Evolutionary conservation across 2,888 invertebrate genomes (phyloP).

Genomic region (Seira musarum): DNA sequence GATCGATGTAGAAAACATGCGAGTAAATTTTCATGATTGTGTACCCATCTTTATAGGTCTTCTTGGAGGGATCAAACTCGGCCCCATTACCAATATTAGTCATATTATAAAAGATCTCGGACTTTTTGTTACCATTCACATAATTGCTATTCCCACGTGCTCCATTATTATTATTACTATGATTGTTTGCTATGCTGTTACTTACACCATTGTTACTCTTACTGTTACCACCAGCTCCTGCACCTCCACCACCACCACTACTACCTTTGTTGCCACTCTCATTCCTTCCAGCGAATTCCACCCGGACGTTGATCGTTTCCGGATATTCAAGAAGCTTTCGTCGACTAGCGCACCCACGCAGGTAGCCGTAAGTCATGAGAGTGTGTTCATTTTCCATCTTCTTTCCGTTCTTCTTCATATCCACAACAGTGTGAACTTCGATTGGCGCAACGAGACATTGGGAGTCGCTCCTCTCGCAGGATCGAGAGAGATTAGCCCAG

Average conservation of each 20-base stretch:
- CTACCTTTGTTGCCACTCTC: slow-evolving; percentile 12
- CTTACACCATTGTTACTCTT: slow-evolving; percentile 10
- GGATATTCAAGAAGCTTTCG: slow-evolving; percentile 61
- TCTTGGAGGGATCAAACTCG: slow-evolving; percentile 50
- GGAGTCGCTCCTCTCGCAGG: slow-evolving; percentile 64
- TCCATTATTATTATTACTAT: slow-evolving; percentile 14
- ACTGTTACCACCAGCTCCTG: too few relatives aligned
- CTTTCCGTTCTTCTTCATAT: slow-evolving; percentile 59
- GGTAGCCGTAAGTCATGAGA: slow-evolving; percentile 61
- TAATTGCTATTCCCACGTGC: background rate
- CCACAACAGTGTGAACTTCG: slow-evolving; percentile 62
- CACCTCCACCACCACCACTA: too few relatives aligned
- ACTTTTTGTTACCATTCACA: slow-evolving; percentile 33
- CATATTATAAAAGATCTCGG: slow-evolving; percentile 47
- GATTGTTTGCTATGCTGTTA: slow-evolving; percentile 11
- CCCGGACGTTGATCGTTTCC: slow-evolving; percentile 63
- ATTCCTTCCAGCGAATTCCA: slow-evolving; percentile 44
- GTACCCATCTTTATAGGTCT: slow-evolving; percentile 59
- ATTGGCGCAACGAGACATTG: slow-evolving; percentile 67
- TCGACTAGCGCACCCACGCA: slow-evolving; percentile 67
- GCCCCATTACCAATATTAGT: slow-evolving; percentile 39
- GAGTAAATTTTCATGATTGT: slow-evolving; percentile 61
- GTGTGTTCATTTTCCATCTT: slow-evolving; percentile 45
- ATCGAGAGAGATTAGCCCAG: slow-evolving; percentile 56
- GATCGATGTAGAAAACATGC: slow-evolving; percentile 68